Evolutionary conservation across 2,113 vertebrate genomes (phyloP).

Genomic region (Triplophysa rosa): DNA sequence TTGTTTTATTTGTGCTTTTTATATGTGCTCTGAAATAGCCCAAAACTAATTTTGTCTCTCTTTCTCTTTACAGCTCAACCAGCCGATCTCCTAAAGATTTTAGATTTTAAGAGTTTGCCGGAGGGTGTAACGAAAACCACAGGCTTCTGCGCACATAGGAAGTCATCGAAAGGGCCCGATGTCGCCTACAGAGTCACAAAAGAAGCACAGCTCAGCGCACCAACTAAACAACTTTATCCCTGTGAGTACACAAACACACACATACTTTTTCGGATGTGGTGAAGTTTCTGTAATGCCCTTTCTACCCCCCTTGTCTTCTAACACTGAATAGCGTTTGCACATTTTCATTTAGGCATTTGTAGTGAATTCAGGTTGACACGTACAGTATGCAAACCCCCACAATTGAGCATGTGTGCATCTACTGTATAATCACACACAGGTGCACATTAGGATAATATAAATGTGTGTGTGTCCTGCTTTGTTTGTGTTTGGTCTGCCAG

Average conservation of each 20-base stretch:
- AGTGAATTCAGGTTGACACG: no score
- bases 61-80: conserved; percentile 79
- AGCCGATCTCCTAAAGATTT: conserved; percentile 93
- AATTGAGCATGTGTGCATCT: no score
- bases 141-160: conserved; percentile 86
- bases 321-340: no score
- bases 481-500: conserved; percentile 1
- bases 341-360: no score
- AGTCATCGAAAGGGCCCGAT: conserved; percentile 87
- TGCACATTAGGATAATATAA: background rate
- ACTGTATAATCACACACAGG: background rate
- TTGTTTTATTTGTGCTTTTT: background rate
- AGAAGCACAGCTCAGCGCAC: conserved; percentile 92
- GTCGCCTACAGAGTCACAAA: conserved; percentile 92
- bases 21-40: background rate
- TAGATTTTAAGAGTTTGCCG: conserved; percentile 96
- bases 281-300: no score
- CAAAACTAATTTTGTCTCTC: conserved; percentile 1
- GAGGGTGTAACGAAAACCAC: conserved; percentile 91
- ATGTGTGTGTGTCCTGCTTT: background rate
- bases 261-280: background rate
- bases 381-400: no score
- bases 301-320: no score
- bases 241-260: conserved; percentile 70
- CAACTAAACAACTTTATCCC: conserved; percentile 91